A percentile compares a stretch with the other conserved stretches of the same genome.
These are phyloP conservation scores for Helicoverpa zea DNA, from an alignment of 1,140 invertebrate species.

Conservation along the genomic window DNA sequence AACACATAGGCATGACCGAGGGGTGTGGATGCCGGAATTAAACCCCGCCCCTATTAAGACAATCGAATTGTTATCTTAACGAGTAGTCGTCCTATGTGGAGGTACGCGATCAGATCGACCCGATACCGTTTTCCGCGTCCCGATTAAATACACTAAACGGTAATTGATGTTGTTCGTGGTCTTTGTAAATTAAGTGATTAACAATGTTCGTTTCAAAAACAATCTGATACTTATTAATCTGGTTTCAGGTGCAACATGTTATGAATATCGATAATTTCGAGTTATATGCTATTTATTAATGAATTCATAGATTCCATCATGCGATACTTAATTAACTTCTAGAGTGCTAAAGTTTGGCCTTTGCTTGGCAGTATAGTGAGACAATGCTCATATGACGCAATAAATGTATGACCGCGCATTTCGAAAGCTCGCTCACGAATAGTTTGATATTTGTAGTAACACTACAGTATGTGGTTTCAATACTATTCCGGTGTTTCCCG, in stretches of 20 bases:
- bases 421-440: neutral
- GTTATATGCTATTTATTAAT: no score
- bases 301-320: no score
- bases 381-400: neutral
- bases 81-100: slow-evolving; percentile 24
- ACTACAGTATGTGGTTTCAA: neutral
- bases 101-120: slow-evolving; percentile 10
- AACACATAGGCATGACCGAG: slow-evolving; percentile 15
- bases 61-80: slow-evolving; percentile 49
- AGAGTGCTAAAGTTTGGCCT: no score
- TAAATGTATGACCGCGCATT: neutral
- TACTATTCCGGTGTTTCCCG: neutral
- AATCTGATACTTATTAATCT: no score
- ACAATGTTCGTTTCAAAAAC: no score
- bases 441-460: neutral
- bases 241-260: no score
- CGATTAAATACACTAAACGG: slow-evolving; percentile 1
- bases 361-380: neutral
- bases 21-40: slow-evolving; percentile 42
- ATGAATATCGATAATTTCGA: no score
- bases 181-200: no score
- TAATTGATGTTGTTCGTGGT: neutral
- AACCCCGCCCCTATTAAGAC: slow-evolving; percentile 49
- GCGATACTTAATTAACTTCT: no score
- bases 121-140: neutral